Conservation (phyloP, 1,140 invertebrate genomes). For the Myzus persicae region DNA sequence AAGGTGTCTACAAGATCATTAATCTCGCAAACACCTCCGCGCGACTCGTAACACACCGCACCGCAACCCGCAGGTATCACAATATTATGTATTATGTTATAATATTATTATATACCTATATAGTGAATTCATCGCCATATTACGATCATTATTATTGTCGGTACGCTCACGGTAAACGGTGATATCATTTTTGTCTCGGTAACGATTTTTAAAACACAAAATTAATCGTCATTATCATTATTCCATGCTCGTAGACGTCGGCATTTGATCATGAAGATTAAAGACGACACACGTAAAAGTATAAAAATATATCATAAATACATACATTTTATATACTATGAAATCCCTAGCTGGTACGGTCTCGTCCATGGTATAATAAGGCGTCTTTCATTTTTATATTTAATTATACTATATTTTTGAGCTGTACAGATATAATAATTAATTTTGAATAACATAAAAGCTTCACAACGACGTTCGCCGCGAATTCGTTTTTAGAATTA, state of each 20-base stretch:
- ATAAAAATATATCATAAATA: too few species aligned
- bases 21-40: conserved; percentile 50
- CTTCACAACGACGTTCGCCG: not conserved
- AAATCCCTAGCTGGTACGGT: too few species aligned
- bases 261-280: too few species aligned
- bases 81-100: not conserved
- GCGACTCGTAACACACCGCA: not conserved
- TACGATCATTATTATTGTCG: not conserved
- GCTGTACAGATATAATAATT: not conserved
- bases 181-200: not conserved
- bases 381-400: too few species aligned
- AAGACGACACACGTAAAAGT: too few species aligned
- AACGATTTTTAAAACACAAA: not conserved
- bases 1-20: conserved; percentile 55
- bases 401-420: not conserved
- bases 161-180: not conserved
- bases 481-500: not conserved
- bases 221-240: not conserved
- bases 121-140: not conserved
- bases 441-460: not conserved
- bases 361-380: too few species aligned
- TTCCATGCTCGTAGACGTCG: not conserved
- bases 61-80: not conserved
- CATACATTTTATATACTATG: too few species aligned
- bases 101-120: not conserved